Percentiles rank a stretch among this genome's conserved stretches.
These are phyloP conservation scores for Athetis lepigone DNA, from an alignment of 2,888 invertebrate species.

Conservation along the genomic window DNA sequence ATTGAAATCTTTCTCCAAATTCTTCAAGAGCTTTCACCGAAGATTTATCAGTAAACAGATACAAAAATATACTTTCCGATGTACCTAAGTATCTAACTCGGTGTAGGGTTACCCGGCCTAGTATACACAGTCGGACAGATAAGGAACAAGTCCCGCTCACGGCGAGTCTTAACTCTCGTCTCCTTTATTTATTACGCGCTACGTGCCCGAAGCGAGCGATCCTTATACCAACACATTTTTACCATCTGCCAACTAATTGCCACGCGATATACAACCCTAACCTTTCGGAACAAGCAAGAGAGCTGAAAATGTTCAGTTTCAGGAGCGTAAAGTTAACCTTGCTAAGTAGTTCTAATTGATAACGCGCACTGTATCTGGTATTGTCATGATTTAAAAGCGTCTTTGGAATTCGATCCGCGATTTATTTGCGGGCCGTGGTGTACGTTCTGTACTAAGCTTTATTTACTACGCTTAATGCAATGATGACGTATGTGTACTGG, in stretches of 20 bases:
- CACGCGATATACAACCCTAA: constrained; percentile 58
- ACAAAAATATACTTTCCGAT: constrained; percentile 63
- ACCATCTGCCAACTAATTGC: constrained; percentile 54
- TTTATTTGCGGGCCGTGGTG: constrained; percentile 74
- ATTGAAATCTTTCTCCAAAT: constrained; percentile 1
- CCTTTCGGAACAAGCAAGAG: not conserved
- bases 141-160: constrained; percentile 82
- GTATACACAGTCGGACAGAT: constrained; percentile 79
- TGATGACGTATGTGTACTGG: constrained; percentile 46
- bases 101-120: constrained; percentile 81
- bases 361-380: constrained; percentile 84
- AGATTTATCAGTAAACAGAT: constrained; percentile 57
- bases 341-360: constrained; percentile 84
- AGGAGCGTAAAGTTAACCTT: constrained; percentile 44
- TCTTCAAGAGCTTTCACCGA: constrained; percentile 20
- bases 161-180: constrained; percentile 82
- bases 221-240: constrained; percentile 67
- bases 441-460: constrained; percentile 67
- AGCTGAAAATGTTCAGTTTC: not conserved
- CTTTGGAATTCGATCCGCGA: constrained; percentile 79
- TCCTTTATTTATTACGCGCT: constrained; percentile 86
- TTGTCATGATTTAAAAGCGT: constrained; percentile 84
- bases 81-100: constrained; percentile 70
- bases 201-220: constrained; percentile 83
- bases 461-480: constrained; percentile 58